A percentile compares a stretch with the other conserved stretches of the same genome.
These are phyloP conservation scores for Hipposideros larvatus DNA, from an alignment of 2,797 vertebrate genomes.

Conservation along the genomic window DNA sequence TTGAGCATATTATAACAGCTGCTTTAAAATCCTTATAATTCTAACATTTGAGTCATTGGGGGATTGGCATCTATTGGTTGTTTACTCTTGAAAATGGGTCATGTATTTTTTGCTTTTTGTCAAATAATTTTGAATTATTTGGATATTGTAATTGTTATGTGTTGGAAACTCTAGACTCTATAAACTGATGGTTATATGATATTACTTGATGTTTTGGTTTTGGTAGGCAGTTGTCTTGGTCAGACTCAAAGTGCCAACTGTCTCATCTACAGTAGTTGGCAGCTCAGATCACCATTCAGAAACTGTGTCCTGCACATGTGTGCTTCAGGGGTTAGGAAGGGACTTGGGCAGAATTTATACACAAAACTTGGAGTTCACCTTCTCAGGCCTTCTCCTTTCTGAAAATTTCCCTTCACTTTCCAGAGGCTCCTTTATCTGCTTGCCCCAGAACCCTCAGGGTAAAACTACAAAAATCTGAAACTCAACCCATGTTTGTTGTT, in stretches of 20 bases:
- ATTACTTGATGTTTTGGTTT: neutral
- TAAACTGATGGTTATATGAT: neutral
- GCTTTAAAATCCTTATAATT: constrained; percentile 25
- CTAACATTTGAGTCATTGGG: neutral
- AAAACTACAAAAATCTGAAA: neutral
- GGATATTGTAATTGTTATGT: neutral
- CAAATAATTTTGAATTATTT: neutral
- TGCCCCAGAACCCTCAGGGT: neutral
- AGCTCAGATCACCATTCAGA: neutral
- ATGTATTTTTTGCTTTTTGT: constrained; percentile 8
- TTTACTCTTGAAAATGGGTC: constrained; percentile 40
- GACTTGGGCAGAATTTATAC: neutral
- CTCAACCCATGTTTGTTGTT: neutral
- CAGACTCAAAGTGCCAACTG: neutral
- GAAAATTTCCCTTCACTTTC: neutral
- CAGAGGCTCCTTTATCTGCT: neutral
- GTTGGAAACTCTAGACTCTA: neutral
- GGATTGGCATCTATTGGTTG: neutral
- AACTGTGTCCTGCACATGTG: neutral
- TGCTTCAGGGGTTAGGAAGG: neutral
- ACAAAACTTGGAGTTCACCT: neutral
- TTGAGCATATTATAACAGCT: neutral
- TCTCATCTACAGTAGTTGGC: neutral
- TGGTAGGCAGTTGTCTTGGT: neutral
- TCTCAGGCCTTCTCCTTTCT: neutral